A percentile compares a stretch with the other conserved stretches of the same genome.
Conservation (phyloP, 2,888 invertebrate species). For the Colostygia pectinataria region DNA sequence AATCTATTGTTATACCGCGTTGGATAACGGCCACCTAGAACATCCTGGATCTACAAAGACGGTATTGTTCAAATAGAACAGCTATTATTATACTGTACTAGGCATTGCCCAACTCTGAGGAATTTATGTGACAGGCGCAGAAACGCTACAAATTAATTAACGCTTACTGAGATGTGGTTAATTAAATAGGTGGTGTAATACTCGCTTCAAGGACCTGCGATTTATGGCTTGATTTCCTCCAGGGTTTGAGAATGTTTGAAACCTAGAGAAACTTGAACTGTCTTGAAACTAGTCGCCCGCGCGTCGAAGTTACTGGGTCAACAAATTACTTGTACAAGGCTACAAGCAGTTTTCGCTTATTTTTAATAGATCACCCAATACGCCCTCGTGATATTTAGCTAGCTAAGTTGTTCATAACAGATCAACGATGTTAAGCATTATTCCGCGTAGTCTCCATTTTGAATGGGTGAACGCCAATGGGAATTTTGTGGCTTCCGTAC, state of each 20-base stretch:
- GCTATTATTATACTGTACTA: slow-evolving; percentile 15
- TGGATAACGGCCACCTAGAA: neutral
- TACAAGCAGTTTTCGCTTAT: no score
- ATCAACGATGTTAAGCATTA: no score
- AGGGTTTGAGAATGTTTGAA: slow-evolving; percentile 15
- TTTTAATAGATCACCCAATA: no score
- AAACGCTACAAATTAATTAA: slow-evolving; percentile 72
- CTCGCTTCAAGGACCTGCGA: slow-evolving; percentile 26
- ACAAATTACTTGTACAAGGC: neutral
- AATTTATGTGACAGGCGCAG: slow-evolving; percentile 73
- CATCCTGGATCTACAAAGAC: neutral
- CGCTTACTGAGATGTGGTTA: slow-evolving; percentile 58
- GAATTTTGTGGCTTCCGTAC: no score
- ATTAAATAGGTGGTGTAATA: slow-evolving; percentile 61
- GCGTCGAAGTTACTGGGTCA: neutral
- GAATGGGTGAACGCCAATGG: no score
- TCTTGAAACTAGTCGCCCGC: slow-evolving; percentile 1
- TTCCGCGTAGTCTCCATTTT: no score
- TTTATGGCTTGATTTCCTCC: slow-evolving; percentile 37
- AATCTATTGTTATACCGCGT: neutral
- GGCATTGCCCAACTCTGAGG: slow-evolving; percentile 54
- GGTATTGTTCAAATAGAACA: slow-evolving; percentile 6
- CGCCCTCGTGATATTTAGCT: no score
- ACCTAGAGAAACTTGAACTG: slow-evolving; percentile 10
- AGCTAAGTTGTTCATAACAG: no score